Conservation (phyloP, 2,113 vertebrate species). For the Oncorhynchus kisutch region DNA sequence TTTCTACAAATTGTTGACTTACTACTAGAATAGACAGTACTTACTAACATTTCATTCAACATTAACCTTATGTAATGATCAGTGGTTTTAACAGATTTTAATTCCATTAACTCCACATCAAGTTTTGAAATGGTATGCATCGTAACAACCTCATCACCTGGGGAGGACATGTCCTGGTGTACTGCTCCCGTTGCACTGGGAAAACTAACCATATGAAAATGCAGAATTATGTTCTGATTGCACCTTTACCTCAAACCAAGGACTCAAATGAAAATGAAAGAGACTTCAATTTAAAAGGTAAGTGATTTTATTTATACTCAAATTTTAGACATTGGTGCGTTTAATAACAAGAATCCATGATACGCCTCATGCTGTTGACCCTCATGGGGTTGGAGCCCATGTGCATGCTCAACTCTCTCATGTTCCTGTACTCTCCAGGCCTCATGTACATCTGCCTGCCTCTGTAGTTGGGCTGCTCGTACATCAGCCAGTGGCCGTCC, state of each 20-base stretch:
- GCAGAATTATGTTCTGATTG: neutral
- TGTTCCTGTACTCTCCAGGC: conserved; percentile 23
- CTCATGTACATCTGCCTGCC: conserved; percentile 48
- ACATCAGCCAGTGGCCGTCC: conserved; percentile 79
- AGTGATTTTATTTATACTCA: conserved; percentile 49
- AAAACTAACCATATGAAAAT: neutral
- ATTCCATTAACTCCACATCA: too few relatives aligned
- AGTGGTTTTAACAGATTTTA: too few relatives aligned
- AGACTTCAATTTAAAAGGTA: conserved; percentile 20
- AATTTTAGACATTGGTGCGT: conserved; percentile 22
- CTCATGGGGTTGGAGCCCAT: conserved; percentile 2
- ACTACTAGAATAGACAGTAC: too few relatives aligned
- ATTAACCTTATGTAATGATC: too few relatives aligned
- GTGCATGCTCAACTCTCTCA: conserved; percentile 10
- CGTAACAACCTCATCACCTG: too few relatives aligned
- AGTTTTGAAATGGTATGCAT: too few relatives aligned
- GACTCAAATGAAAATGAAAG: neutral
- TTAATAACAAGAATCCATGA: conserved; percentile 57
- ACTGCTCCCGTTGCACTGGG: neutral
- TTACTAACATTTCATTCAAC: too few relatives aligned
- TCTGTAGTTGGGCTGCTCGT: conserved; percentile 73
- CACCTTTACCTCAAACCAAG: neutral
- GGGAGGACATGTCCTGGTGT: too few relatives aligned
- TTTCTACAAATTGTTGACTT: too few relatives aligned
- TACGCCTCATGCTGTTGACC: conserved; percentile 21